A percentile compares a stretch with the other conserved stretches of the same genome.
These are phyloP conservation scores for Nansenia antarctica DNA, from an alignment of 2,113 vertebrate species.

Conservation along the genomic window DNA sequence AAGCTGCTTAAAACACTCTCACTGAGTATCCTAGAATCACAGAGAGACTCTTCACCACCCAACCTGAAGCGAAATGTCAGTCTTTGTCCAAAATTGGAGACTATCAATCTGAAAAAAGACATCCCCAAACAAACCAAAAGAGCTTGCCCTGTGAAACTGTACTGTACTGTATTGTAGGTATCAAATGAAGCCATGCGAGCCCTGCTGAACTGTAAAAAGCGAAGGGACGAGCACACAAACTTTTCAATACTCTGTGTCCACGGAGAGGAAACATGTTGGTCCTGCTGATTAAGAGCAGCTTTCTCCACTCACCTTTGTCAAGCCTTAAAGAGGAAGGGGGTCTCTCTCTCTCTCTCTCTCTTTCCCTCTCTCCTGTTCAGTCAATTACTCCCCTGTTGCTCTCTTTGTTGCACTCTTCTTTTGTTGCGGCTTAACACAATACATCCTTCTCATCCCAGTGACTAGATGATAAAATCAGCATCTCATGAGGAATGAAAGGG, in stretches of 20 bases:
- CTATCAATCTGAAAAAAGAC: no score
- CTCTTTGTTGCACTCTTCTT: conserved; percentile 49
- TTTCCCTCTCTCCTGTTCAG: conserved; percentile 39
- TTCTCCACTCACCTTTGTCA: conserved; percentile 55
- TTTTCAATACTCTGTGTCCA: background rate
- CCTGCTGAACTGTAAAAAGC: background rate
- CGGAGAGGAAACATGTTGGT: background rate
- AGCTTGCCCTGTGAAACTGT: background rate
- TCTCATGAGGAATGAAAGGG: conserved; percentile 28
- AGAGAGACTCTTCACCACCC: background rate
- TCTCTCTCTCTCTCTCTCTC: no score
- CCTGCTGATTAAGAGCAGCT: conserved; percentile 22
- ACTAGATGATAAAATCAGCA: conserved; percentile 43
- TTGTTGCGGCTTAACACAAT: conserved; percentile 50
- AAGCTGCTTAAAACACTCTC: conserved; percentile 32
- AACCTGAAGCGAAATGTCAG: conserved; percentile 46
- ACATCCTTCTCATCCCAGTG: conserved; percentile 56
- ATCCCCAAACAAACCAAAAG: background rate
- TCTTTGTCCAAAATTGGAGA: background rate
- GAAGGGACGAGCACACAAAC: background rate
- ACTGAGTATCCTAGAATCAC: conserved; percentile 27
- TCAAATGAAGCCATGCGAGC: background rate
- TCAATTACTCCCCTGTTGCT: conserved; percentile 67
- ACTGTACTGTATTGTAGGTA: background rate
- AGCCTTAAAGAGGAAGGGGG: conserved; percentile 30